Base-by-base conservation (phyloP, 2,888 invertebrate genomes). In the Byasa hedistus region DNA sequence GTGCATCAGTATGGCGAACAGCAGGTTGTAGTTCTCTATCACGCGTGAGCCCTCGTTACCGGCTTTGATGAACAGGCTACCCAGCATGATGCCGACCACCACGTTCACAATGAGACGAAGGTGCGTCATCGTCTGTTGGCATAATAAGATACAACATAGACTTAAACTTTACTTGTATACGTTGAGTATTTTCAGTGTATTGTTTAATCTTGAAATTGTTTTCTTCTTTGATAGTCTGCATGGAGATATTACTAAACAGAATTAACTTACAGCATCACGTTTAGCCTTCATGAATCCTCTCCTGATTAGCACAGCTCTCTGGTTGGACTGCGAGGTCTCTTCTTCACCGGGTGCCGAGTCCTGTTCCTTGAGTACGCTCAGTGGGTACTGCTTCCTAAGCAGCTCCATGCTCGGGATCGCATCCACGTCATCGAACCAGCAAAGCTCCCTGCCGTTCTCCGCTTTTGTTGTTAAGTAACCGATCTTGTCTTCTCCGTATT, bases 1-100 rank as follows among this genome's bases (percentile, higher is more conserved):
- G 85, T 98, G 98, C 93, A 98, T 96, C 68, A 98, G 93, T 75
- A 98, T 96, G 44, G 98, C 96, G 86, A 98, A 98, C 15, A 98
- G 89, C 69, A 98, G 93, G 86, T 97, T 97, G 76, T 96, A 97
- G 84, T 97, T 97, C 77, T 96, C 96, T 61, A 96, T 76, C 0
- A 96, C 96, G 72, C 95, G 90, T 0, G 95, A 94, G 0, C 96
- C 97, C 71, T 96, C 95, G 69, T 93, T 93, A 1, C 97, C 97
- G 2, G 95, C 93, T 72, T 94, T 92, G 75, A 95, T 93, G 83
- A 96, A 97, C 51, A 97, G 87, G 5, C 94, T 90, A 1, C 97
- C 96, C 76, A 97, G 86, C 93, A 97, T 95, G 0, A 96, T 76
- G 0, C 96, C 96, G 24, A 95, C 95, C 3, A 94, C 79, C 23